Evolutionary conservation across 2,888 invertebrate species (phyloP).

Genomic region (Brenthis ino): DNA sequence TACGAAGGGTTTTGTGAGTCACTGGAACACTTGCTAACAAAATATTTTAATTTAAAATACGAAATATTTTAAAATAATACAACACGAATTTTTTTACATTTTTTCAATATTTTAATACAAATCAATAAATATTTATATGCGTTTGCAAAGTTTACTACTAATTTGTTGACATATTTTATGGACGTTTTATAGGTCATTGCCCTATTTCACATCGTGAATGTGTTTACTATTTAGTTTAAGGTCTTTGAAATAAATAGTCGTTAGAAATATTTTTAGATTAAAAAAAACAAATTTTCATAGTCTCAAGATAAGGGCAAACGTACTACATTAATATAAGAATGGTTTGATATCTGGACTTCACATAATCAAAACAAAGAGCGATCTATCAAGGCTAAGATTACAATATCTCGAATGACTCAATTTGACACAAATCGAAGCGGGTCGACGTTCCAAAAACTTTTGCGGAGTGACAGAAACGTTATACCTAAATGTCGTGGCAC

Average conservation of each 20-base stretch:
- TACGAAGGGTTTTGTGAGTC: conserved; percentile 32
- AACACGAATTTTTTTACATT: too few species aligned
- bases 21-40: conserved; percentile 20
- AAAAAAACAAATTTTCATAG: too few species aligned
- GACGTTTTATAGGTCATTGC: background rate
- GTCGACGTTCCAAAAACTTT: conserved; percentile 35
- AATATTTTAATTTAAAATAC: conserved; percentile 1
- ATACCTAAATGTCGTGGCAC: background rate
- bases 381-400: conserved; percentile 29
- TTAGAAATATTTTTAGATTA: too few species aligned
- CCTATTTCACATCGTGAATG: background rate
- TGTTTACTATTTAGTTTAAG: conserved; percentile 8
- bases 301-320: too few species aligned
- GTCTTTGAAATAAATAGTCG: background rate
- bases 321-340: background rate
- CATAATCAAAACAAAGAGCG: conserved; percentile 29
- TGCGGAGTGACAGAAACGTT: conserved; percentile 28
- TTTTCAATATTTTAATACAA: too few species aligned
- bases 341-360: conserved; percentile 15
- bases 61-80: background rate
- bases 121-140: too few species aligned
- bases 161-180: too few species aligned
- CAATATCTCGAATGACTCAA: conserved; percentile 38
- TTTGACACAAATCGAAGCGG: conserved; percentile 40
- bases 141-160: too few species aligned